These are phyloP conservation scores for Buteo buteo DNA, from an alignment of 2,113 vertebrate genomes.

Conservation along the genomic window DNA sequence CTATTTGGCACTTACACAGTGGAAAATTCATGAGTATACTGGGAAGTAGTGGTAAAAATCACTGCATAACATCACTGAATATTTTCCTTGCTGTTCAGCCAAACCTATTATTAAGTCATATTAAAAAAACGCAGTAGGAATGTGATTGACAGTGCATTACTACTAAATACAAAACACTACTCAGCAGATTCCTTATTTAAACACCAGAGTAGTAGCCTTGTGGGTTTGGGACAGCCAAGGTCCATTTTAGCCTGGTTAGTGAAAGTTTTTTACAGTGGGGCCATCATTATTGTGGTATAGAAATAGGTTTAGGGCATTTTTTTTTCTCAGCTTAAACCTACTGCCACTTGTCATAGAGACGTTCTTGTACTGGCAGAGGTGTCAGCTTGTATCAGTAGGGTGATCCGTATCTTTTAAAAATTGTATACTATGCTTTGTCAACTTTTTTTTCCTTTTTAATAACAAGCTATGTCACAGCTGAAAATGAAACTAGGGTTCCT, in stretches of 20 bases:
- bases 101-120: slow-evolving; percentile 32
- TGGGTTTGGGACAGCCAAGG: background rate
- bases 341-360: background rate
- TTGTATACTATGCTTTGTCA: background rate
- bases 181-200: slow-evolving; percentile 39
- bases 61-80: slow-evolving; percentile 4
- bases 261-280: background rate
- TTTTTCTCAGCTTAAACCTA: background rate
- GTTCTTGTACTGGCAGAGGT: background rate
- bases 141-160: slow-evolving; percentile 5
- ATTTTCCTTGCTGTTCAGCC: slow-evolving; percentile 46
- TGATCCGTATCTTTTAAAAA: background rate
- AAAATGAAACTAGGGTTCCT: background rate
- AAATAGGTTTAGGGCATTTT: background rate
- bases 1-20: background rate
- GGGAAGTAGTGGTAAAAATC: slow-evolving; percentile 11
- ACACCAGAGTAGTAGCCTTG: background rate
- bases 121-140: background rate
- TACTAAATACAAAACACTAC: background rate
- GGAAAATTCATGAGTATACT: slow-evolving; percentile 11
- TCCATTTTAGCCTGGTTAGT: background rate
- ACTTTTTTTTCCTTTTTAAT: background rate
- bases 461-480: accelerated
- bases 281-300: background rate
- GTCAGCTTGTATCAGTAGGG: background rate